Conservation (phyloP, 2,113 vertebrate species). For the Mesoclemmys tuberculata region DNA sequence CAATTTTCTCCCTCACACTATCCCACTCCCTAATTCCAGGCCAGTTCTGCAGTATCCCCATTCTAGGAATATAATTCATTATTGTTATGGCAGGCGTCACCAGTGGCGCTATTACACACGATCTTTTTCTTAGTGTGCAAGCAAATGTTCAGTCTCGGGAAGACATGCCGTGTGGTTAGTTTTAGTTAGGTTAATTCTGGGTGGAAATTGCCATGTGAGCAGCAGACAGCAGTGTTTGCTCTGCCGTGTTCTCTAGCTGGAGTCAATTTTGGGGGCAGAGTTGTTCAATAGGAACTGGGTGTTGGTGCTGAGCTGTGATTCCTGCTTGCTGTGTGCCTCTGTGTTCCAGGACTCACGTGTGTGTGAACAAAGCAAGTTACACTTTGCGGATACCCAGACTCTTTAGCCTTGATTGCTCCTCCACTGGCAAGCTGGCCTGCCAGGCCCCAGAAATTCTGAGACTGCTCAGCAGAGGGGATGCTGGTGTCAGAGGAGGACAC, state of each 20-base stretch:
- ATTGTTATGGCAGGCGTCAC: background rate
- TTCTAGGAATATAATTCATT: background rate
- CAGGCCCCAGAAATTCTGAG: no score
- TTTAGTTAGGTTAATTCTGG: background rate
- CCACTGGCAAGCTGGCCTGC: no score
- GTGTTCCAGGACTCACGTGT: background rate
- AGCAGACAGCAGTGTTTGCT: background rate
- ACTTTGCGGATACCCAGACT: background rate
- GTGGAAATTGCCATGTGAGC: background rate
- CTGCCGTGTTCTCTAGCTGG: background rate
- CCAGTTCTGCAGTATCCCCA: background rate
- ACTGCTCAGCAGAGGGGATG: background rate
- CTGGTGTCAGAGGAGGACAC: background rate
- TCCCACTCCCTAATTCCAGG: no score
- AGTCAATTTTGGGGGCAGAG: background rate
- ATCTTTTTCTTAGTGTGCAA: accelerated
- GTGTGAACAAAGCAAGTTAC: background rate
- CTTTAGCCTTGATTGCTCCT: background rate
- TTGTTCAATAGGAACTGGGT: constrained; percentile 12
- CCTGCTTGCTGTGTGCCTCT: constrained; percentile 7
- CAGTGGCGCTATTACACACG: background rate
- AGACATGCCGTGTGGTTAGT: accelerated
- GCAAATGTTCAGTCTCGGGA: background rate
- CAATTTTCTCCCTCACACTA: no score
- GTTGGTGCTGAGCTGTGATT: constrained; percentile 24